phyloP scores from a whole-genome alignment of 2,113 vertebrate species.

The Hassar affinis region DNA sequence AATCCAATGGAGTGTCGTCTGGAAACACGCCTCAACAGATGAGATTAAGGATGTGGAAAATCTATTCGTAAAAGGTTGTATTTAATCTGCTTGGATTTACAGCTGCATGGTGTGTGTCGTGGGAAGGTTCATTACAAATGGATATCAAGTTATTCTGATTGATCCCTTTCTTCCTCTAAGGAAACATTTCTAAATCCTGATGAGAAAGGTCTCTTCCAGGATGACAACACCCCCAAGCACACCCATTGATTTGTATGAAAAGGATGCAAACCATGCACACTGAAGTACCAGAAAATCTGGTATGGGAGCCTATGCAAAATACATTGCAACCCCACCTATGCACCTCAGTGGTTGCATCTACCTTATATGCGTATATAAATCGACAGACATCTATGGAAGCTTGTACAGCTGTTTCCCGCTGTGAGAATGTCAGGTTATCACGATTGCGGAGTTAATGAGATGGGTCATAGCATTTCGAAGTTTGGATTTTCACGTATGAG shows the following conservation, averaged over 20 bases:
- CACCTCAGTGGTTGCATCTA: too few relatives aligned
- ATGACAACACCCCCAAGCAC: background rate
- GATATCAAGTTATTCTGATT: background rate
- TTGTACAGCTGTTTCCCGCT: too few relatives aligned
- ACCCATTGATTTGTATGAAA: background rate
- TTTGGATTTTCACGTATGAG: too few relatives aligned
- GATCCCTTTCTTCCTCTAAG: background rate
- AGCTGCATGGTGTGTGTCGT: background rate
- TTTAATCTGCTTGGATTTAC: background rate
- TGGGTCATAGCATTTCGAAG: too few relatives aligned
- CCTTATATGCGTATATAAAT: too few relatives aligned
- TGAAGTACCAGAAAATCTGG: too few relatives aligned
- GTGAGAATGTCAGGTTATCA: too few relatives aligned
- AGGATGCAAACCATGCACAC: background rate
- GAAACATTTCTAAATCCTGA: background rate
- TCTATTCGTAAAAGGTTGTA: background rate
- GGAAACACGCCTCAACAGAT: background rate
- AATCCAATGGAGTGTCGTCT: background rate
- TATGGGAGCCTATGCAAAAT: too few relatives aligned
- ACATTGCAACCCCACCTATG: too few relatives aligned
- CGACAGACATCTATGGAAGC: too few relatives aligned
- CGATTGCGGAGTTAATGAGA: too few relatives aligned
- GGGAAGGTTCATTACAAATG: background rate
- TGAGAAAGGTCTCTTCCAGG: background rate
- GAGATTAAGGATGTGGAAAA: background rate